phyloP scores from a whole-genome alignment of 2,888 invertebrate species.

The Brachylomia viminalis region DNA sequence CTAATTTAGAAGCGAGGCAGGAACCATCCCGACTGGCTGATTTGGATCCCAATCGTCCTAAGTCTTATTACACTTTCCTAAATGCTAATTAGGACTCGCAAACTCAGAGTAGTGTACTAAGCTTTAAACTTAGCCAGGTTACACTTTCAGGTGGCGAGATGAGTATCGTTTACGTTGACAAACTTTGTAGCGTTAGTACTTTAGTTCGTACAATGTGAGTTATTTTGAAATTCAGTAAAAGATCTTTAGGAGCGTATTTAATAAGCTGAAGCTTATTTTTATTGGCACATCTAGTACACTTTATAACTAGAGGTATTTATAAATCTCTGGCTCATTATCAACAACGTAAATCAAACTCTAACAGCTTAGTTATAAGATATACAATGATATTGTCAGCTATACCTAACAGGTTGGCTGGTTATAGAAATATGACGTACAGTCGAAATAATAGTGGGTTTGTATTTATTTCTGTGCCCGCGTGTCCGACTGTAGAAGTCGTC shows the following conservation, averaged over 20 bases:
- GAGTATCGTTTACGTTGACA: background rate
- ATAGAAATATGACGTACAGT: conserved; percentile 30
- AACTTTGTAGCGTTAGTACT: conserved; percentile 18
- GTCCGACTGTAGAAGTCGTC: background rate
- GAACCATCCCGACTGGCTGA: background rate
- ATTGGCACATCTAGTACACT: conserved; percentile 45
- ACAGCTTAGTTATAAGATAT: conserved; percentile 39
- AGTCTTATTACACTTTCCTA: background rate
- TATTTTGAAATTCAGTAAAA: conserved; percentile 11
- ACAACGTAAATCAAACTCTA: conserved; percentile 58
- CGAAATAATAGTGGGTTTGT: conserved; percentile 6
- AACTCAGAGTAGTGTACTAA: background rate
- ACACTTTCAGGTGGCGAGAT: background rate
- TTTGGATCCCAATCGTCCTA: background rate
- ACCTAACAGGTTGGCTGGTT: conserved; percentile 27
- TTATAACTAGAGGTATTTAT: conserved; percentile 22
- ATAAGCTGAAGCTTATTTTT: background rate
- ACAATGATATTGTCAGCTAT: conserved; percentile 30
- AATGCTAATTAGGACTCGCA: background rate
- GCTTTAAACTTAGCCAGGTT: background rate
- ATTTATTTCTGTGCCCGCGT: background rate
- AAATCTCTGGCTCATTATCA: conserved; percentile 45
- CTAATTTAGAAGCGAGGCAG: background rate
- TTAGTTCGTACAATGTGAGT: conserved; percentile 5
- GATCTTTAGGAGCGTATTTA: conserved; percentile 23